These are phyloP conservation scores for Leptopilina myrica DNA, from an alignment of 2,888 invertebrate species.

Conservation along the genomic window DNA sequence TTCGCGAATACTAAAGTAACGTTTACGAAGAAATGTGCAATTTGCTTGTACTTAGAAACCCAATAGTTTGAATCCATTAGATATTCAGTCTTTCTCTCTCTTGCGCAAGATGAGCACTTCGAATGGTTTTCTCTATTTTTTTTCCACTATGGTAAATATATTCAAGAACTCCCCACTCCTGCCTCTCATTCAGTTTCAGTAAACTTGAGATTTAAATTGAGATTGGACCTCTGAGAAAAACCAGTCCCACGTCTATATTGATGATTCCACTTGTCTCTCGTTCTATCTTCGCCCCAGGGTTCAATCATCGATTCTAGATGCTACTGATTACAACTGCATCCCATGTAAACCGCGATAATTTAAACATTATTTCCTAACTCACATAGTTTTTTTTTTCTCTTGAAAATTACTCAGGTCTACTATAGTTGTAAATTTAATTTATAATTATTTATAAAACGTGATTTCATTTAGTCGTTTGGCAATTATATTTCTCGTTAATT, in stretches of 20 bases:
- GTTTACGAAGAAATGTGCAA: constrained; percentile 22
- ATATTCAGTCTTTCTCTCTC: neutral
- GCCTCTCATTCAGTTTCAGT: neutral
- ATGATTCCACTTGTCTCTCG: neutral
- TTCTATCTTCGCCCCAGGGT: constrained; percentile 14
- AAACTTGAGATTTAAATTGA: constrained; percentile 23
- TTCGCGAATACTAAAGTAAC: neutral
- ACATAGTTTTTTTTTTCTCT: neutral
- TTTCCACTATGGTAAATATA: constrained; percentile 8
- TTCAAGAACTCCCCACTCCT: neutral
- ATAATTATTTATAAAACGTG: constrained; percentile 1
- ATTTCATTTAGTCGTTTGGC: too few relatives aligned
- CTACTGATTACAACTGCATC: constrained; percentile 20
- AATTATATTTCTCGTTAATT: too few relatives aligned
- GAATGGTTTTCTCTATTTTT: neutral
- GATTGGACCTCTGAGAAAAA: constrained; percentile 33
- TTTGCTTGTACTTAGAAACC: constrained; percentile 7
- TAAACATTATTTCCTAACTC: constrained; percentile 20
- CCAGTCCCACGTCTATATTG: constrained; percentile 9
- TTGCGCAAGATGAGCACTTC: neutral
- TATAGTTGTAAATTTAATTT: neutral
- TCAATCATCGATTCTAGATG: constrained; percentile 24
- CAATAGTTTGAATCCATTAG: constrained; percentile 15
- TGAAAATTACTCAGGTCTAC: neutral
- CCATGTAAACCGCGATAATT: neutral